phyloP scores from a whole-genome alignment of 2,888 invertebrate genomes.

The Idaea straminata region DNA sequence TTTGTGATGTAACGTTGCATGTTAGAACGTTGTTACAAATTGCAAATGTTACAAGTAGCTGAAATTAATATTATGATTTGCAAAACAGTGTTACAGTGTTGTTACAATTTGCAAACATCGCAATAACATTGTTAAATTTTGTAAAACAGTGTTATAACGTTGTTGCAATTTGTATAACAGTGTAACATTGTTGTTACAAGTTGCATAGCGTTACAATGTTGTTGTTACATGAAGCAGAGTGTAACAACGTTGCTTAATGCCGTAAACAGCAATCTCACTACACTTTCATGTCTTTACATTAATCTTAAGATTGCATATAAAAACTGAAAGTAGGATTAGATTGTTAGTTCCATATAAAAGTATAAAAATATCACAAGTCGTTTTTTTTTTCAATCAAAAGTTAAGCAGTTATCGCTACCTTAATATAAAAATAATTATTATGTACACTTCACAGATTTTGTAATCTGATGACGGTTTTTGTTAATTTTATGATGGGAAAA shows the following conservation, averaged over 20 bases:
- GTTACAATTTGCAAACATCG: conserved; percentile 11
- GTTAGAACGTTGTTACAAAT: conserved; percentile 31
- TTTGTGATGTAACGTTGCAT: conserved; percentile 40
- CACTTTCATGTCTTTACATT: neutral
- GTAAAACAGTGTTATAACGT: neutral
- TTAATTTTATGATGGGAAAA: neutral
- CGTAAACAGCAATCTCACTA: neutral
- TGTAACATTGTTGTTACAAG: neutral
- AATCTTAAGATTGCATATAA: conserved; percentile 24
- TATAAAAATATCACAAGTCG: conserved; percentile 40
- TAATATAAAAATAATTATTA: conserved; percentile 23
- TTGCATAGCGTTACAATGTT: neutral
- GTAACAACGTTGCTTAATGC: neutral
- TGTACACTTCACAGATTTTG: conserved; percentile 26
- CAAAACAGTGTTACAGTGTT: conserved; percentile 18
- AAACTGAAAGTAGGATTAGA: conserved; percentile 51
- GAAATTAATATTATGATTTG: conserved; percentile 14
- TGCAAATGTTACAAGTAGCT: conserved; percentile 26
- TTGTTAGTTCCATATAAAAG: conserved; percentile 40
- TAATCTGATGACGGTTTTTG: neutral
- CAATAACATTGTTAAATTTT: neutral
- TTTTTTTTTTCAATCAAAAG: conserved; percentile 22
- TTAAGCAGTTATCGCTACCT: conserved; percentile 19
- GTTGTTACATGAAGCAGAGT: neutral
- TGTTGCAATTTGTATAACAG: neutral